phyloP scores from a whole-genome alignment of 2,797 vertebrate genomes.

The Odontamblyopus lacepedii region DNA sequence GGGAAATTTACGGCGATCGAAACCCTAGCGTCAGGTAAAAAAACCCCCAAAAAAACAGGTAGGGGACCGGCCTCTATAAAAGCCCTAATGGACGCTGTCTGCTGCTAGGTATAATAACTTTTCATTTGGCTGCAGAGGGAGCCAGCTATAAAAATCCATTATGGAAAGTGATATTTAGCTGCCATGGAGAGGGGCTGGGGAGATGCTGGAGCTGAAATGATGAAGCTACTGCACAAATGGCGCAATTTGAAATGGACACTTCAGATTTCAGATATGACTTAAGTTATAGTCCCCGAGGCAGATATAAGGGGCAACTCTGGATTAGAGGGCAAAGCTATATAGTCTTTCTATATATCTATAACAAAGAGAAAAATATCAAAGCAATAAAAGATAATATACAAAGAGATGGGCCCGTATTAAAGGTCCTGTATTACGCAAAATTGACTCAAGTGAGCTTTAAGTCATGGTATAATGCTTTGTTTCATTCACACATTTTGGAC shows the following conservation, averaged over 20 bases:
- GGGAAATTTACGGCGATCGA: conserved; percentile 47
- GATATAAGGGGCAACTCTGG: neutral
- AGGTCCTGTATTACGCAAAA: too few species aligned
- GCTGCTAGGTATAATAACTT: conserved; percentile 36
- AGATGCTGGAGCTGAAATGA: neutral
- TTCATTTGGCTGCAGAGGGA: conserved; percentile 41
- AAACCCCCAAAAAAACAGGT: conserved; percentile 24
- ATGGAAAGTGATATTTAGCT: conserved; percentile 31
- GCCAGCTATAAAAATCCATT: conserved; percentile 37
- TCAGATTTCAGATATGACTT: neutral
- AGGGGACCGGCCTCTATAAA: conserved; percentile 34
- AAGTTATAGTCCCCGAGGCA: neutral
- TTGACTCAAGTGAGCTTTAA: too few species aligned
- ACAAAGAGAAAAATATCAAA: too few species aligned
- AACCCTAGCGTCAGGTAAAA: conserved; percentile 36
- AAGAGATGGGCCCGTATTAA: too few species aligned
- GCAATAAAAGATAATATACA: too few species aligned
- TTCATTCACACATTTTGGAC: too few species aligned
- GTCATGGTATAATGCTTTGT: too few species aligned
- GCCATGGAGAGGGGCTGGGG: conserved; percentile 16
- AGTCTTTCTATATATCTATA: too few species aligned
- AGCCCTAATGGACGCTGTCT: conserved; percentile 20
- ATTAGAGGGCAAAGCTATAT: too few species aligned
- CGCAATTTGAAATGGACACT: neutral
- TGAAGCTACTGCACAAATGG: neutral